Evolutionary conservation across 1,140 invertebrate species (phyloP).

Genomic region (Nylanderia fulva): DNA sequence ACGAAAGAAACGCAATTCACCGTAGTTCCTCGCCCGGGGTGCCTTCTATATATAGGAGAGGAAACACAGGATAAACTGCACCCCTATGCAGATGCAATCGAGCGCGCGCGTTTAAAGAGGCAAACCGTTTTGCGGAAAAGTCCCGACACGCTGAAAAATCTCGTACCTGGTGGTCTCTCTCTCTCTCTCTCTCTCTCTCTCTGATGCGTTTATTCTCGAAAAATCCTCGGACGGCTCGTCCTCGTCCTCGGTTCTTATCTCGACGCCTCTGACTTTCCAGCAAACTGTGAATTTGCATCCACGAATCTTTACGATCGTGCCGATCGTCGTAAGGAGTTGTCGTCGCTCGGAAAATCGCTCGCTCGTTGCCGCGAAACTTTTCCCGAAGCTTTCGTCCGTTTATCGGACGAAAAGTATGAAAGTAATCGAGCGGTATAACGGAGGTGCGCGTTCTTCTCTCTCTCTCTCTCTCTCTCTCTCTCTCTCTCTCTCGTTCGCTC

Average conservation of each 20-base stretch:
- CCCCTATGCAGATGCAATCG: constrained; percentile 69
- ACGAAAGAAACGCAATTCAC: constrained; percentile 54
- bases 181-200: no score
- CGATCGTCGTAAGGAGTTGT: neutral
- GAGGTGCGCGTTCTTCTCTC: neutral
- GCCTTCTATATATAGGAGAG: no score
- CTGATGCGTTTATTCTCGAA: constrained; percentile 5
- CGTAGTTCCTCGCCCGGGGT: constrained; percentile 23
- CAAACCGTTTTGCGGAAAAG: constrained; percentile 2
- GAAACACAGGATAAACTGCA: constrained; percentile 66
- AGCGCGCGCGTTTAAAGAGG: constrained; percentile 22
- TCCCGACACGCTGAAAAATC: neutral
- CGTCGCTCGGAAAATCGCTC: constrained; percentile 19
- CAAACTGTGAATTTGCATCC: constrained; percentile 26
- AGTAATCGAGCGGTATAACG: constrained; percentile 25
- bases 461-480: neutral
- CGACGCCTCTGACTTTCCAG: neutral
- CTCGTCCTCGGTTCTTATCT: constrained; percentile 15
- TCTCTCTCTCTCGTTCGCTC: neutral
- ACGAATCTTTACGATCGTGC: constrained; percentile 20
- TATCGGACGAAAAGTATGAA: constrained; percentile 29
- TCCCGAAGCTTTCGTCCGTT: neutral
- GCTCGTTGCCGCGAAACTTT: neutral
- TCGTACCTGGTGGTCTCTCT: neutral
- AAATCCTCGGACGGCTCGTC: neutral